Conservation (phyloP, 2,113 vertebrate species). For the Sorex araneus region DNA sequence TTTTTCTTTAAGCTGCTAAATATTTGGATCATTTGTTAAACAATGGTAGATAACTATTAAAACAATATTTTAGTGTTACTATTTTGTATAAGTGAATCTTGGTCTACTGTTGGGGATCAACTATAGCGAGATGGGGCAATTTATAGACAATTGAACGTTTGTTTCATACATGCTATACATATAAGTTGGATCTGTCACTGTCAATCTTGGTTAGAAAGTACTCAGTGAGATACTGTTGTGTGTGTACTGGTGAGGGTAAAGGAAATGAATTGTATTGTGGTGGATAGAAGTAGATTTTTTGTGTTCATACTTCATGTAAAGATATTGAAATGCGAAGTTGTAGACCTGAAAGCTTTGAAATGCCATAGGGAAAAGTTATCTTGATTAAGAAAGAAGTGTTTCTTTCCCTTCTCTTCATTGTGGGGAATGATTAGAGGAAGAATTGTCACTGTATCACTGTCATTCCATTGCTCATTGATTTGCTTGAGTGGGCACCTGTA, state of each 20-base stretch:
- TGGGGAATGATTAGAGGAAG: background rate
- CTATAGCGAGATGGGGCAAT: background rate
- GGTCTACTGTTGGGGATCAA: conserved; percentile 7
- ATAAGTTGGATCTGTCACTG: background rate
- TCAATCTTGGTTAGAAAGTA: conserved; percentile 11
- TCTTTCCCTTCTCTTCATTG: conserved; percentile 27
- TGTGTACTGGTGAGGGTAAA: background rate
- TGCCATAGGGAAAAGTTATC: background rate
- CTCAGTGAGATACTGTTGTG: conserved; percentile 40
- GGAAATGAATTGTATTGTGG: too few species aligned
- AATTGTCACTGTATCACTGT: too few species aligned
- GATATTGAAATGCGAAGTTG: background rate
- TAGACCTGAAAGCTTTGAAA: background rate
- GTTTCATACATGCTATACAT: background rate
- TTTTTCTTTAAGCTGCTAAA: conserved; percentile 17
- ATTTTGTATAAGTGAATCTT: conserved; percentile 56
- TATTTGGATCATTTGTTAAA: conserved; percentile 51
- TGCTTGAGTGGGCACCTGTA: too few species aligned
- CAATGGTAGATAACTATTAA: conserved; percentile 41
- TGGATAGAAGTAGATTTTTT: background rate
- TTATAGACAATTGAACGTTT: conserved; percentile 38
- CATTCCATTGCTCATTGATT: too few species aligned
- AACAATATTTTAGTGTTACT: conserved; percentile 7
- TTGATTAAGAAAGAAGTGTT: background rate
- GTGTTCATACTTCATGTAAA: background rate